phyloP scores from a whole-genome alignment of 1,140 invertebrate genomes.

The Zaprionus inermis region DNA sequence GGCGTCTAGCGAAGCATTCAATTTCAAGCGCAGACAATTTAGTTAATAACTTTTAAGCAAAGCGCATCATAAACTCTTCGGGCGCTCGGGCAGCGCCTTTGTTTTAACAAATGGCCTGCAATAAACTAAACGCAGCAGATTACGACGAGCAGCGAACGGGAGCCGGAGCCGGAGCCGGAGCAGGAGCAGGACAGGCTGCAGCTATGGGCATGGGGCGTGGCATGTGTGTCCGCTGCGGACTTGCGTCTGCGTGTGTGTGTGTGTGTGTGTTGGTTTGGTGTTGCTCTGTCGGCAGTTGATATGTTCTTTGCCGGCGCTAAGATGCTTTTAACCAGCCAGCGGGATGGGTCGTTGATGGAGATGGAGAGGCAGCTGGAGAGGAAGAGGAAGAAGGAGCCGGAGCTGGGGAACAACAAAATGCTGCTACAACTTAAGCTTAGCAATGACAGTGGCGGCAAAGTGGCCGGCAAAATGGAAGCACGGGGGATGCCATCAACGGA shows the following conservation, averaged over 20 bases:
- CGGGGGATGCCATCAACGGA: conserved; percentile 29
- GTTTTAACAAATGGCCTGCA: conserved; percentile 69
- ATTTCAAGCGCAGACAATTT: conserved; percentile 71
- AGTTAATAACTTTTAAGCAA: conserved; percentile 76
- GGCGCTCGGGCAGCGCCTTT: conserved; percentile 37
- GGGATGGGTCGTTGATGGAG: not conserved
- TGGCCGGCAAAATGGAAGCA: conserved; percentile 15
- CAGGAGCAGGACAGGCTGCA: not conserved
- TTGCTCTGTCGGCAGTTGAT: conserved; percentile 45
- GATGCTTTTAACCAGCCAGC: conserved; percentile 68
- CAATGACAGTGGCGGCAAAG: conserved; percentile 64
- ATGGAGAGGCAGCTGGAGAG: conserved; percentile 17
- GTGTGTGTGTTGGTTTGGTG: conserved; percentile 15
- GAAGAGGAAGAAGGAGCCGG: not conserved
- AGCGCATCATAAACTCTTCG: conserved; percentile 60
- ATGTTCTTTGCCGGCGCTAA: conserved; percentile 49
- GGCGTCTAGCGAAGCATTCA: conserved; percentile 43
- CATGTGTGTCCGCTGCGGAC: conserved; percentile 1
- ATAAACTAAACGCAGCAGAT: conserved; percentile 79
- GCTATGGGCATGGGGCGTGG: not conserved
- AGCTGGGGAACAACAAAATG: conserved; percentile 42
- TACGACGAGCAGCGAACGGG: conserved; percentile 51
- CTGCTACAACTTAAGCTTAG: conserved; percentile 75
- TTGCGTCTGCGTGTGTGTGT: not conserved
- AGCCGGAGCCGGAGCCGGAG: not conserved